Evolutionary conservation across 2,797 vertebrate genomes (phyloP), one percentile per base, ranked within the genome.

Genomic region (Urosaurus nigricauda): DNA sequence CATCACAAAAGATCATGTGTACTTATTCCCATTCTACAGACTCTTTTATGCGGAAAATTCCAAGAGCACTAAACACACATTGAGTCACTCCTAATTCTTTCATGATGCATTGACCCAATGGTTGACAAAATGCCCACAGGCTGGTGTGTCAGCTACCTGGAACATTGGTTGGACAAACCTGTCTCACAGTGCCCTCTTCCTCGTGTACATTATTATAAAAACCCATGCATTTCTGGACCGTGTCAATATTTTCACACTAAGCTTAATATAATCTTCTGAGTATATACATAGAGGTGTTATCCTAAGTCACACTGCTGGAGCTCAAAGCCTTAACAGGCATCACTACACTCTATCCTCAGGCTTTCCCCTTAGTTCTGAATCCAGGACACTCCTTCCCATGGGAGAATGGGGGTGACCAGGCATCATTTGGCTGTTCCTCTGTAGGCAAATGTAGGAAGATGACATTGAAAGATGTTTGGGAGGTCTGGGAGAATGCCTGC

Each of bases 11-110:
- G 70, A 40, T 37, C 53, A 40, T 56, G 21, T 74, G 35, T 40
- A 58, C n/a, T 84, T 84, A 73, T 77, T 81, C 79, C 79, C 35
- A n/a, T 71, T 87, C 37, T n/a, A 79, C 47, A 71, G 51, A 73
- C 21, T 71, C 68, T 21, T n/a, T 43, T 80, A n/a, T 74, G 53
- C 13, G 26, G 79, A 40, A 81, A 73, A 87, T 81, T 87, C 68
- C 79, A 87, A 81, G 29, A 32, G 21, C 37, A 73, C 65, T 81
- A 43, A 71, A 32, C 17, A 32, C 12, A 77, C 32, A 53, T 24
- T 74, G 84, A 74, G 79, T 60, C 79, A 60, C 53, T n/a, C 53
- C 11, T 85, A 78, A 82, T 82, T 56, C 56, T 82, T 87, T 87
- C 53, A n/a, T 51, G 32, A 81, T 17, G 58, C 40, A 73, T 47